These are phyloP conservation scores for Epizoanthus fatuus DNA, from an alignment of 92 coral and sea anemone species.

Conservation along the genomic window DNA sequence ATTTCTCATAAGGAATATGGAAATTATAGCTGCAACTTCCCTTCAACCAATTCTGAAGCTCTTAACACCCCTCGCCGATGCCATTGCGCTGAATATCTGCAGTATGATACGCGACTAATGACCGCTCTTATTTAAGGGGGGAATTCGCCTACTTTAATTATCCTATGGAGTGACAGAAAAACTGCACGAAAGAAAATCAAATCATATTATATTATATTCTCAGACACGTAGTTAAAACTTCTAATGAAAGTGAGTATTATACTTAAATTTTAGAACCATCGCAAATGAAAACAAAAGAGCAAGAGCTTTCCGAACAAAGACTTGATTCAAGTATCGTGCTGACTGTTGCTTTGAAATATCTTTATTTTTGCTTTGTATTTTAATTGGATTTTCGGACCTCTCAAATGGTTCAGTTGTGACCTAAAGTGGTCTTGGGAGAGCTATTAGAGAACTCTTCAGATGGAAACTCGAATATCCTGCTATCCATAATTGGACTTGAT, in stretches of 20 bases:
- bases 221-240: constrained; percentile 4
- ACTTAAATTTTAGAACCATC: not conserved
- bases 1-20: not conserved
- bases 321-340: not conserved
- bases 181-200: constrained; percentile 31
- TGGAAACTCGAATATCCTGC: constrained; percentile 39
- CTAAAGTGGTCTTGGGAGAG: constrained; percentile 10
- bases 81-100: constrained; percentile 19
- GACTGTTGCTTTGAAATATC: not conserved
- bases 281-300: too few species aligned
- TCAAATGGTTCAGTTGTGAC: constrained; percentile 32
- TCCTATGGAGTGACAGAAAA: not conserved
- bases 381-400: constrained; percentile 40
- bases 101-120: constrained; percentile 16
- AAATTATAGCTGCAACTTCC: not conserved
- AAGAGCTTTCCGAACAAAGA: not conserved
- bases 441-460: constrained; percentile 34
- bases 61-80: constrained; percentile 6
- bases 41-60: not conserved
- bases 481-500: constrained; percentile 15
- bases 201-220: not conserved
- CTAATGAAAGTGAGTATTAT: too few species aligned
- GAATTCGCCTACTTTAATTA: not conserved
- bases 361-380: not conserved
- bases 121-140: not conserved